phyloP scores from a whole-genome alignment of 2,888 invertebrate genomes.

The Bombyx huttoni region DNA sequence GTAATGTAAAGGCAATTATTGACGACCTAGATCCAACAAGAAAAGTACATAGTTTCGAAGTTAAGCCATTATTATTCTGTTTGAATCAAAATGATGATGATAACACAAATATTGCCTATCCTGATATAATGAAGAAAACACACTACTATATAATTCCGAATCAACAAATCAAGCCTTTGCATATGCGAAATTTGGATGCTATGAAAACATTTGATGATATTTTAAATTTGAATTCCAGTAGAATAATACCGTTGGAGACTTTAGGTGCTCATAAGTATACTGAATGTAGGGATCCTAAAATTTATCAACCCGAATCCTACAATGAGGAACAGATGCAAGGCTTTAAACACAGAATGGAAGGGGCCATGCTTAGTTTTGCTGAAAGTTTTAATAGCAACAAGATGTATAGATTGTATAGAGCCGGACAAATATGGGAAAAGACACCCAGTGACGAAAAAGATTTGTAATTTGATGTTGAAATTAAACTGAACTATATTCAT shows the following conservation, averaged over 20 bases:
- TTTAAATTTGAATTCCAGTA: slow-evolving; percentile 33
- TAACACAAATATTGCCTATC: slow-evolving; percentile 48
- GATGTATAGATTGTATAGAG: slow-evolving; percentile 55
- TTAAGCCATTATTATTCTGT: slow-evolving; percentile 50
- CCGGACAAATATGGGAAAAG: slow-evolving; percentile 65
- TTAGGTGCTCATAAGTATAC: slow-evolving; percentile 57
- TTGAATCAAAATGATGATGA: slow-evolving; percentile 60
- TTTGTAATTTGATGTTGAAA: background rate
- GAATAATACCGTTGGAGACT: slow-evolving; percentile 40
- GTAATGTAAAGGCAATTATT: slow-evolving; percentile 65
- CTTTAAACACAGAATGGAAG: slow-evolving; percentile 65
- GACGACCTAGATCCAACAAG: slow-evolving; percentile 62
- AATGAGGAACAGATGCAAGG: slow-evolving; percentile 61
- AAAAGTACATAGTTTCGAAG: slow-evolving; percentile 35
- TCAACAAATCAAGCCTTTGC: slow-evolving; percentile 32
- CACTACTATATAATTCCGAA: slow-evolving; percentile 44
- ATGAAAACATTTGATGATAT: slow-evolving; percentile 58
- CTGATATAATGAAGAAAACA: slow-evolving; percentile 58
- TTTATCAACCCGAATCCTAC: slow-evolving; percentile 37
- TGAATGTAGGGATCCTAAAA: slow-evolving; percentile 56
- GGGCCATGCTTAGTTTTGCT: slow-evolving; percentile 64
- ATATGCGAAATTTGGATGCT: slow-evolving; percentile 54
- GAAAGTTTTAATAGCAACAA: slow-evolving; percentile 57
- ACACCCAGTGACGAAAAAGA: slow-evolving; percentile 45
- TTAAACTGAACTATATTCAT: background rate